Base-by-base conservation (phyloP, 2,888 invertebrate genomes). In the Elmis aenea region DNA sequence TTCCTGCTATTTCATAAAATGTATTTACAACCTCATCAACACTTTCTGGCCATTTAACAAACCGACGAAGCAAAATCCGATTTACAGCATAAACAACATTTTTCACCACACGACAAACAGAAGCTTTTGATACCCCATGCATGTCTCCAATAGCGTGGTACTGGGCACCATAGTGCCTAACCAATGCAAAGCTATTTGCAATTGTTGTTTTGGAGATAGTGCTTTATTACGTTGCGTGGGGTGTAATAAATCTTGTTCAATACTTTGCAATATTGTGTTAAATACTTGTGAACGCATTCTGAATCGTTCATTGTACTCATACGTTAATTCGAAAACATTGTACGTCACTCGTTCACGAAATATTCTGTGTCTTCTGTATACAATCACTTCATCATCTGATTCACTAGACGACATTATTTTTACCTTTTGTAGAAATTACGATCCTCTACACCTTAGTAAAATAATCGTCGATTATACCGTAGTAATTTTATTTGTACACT, bases 151-250 rank as follows among this genome's bases (percentile, higher is more conserved):
- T 18, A 6, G 18, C 18, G 8, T 18, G 18, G 8, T 18, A 18
- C 8, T 18, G 18, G 18, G 18, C 18, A 18, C 18, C 18, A n/a
- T n/a, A 5, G 26, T 26, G 4, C 26, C 26, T 12, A 26, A 26
- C 26, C 26, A 33, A 26, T 33, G 33, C 10, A 33, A 22, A 13
- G 33, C 33, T 26, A 26, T 26, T 25, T 32, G 25, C 14, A 32
- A 25, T n/a, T 32, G 24, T 24, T 32, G 33, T 12, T 25, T 12
- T 13, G 33, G 14, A 11, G 13, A 15, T 20, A 25, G 26, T 25
- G 33, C 15, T 16, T 33, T 26, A 26, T 33, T 33, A 10, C 20
- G 9, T 33, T 26, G 9, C 2, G 13, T 18, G 5, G 26, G 26
- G 11, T 11, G 6, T 11, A 12, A 6, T 12, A 26, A 12, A 11